A percentile compares a stretch with the other conserved stretches of the same genome.
Evolutionary conservation across 2,113 vertebrate species (phyloP).

Genomic region (Athene cunicularia): DNA sequence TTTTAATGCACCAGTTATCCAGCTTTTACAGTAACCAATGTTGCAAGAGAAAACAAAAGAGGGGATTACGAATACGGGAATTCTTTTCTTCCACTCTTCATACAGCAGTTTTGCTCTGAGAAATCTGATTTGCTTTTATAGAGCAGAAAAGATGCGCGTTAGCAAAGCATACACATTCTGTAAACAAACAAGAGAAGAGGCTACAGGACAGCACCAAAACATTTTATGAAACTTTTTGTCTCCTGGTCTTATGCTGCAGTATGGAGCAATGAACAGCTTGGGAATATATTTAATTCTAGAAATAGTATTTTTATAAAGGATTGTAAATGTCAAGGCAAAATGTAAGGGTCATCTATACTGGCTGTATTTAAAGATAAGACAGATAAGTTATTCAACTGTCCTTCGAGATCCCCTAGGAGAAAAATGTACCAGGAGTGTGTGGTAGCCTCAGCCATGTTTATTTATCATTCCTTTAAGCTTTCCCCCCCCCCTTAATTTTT

Average conservation of each 20-base stretch:
- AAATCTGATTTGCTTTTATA: slow-evolving; percentile 63
- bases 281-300: slow-evolving; percentile 51
- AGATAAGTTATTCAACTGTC: slow-evolving; percentile 33
- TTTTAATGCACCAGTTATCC: not conserved
- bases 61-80: slow-evolving; percentile 6
- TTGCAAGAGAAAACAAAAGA: slow-evolving; percentile 30
- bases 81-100: not conserved
- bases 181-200: not conserved
- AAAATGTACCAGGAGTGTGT: not conserved
- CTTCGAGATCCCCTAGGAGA: not conserved
- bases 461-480: not conserved
- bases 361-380: slow-evolving; percentile 55
- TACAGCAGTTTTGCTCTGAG: slow-evolving; percentile 36
- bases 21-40: slow-evolving; percentile 32
- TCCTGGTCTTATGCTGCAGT: not conserved
- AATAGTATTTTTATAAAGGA: slow-evolving; percentile 51
- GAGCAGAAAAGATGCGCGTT: slow-evolving; percentile 38
- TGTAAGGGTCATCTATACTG: slow-evolving; percentile 8
- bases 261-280: not conserved
- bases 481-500: not conserved
- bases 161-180: slow-evolving; percentile 45
- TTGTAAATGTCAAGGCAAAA: slow-evolving; percentile 47
- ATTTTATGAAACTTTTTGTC: slow-evolving; percentile 42
- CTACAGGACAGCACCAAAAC: slow-evolving; percentile 2
- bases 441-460: not conserved